Evolutionary conservation across 2,888 invertebrate genomes (phyloP), one percentile per base, ranked within the genome.

Genomic region (Meganola albula): DNA sequence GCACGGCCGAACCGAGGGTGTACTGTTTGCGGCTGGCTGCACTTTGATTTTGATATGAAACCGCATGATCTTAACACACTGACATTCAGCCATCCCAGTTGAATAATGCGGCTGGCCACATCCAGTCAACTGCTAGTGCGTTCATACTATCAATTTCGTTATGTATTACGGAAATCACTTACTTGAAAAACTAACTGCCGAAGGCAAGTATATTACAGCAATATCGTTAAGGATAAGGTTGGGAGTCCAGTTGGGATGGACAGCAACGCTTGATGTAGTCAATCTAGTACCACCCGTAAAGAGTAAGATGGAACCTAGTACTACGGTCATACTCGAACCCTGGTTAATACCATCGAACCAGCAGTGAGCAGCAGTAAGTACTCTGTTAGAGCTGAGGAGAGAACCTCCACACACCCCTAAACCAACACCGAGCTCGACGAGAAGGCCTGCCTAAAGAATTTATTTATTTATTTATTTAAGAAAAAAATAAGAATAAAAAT

Each of bases 351-450:
- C 78, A 27, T 77, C 79, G 18, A 27, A 42, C 73, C 76, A 72
- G 45, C 72, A 74, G 36, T 73, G 73, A 8, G 74, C 74, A 2
- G 74, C 74, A 2, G 74, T 71, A 2, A 58, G 30, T 1, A 71
- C 57, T 16, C 60, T 44, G 20, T 14, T 44, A 1, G 37, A 0
- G 3, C 44, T 58, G 18, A 80, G 29, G 3, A 80, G 48, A 4
- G 68, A 54, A 5, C 63, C 78, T 10, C 79, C 77, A 35, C 79
- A 80, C 0, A 74, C 58, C 13, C 54, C 56, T 23, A 34, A 31
- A 3, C 51, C 48, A 0, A 37, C 12, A 7, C 8, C n/a, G 20
- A 20, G n/a, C 8, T 20, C 8, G n/a, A n/a, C 20, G n/a, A 64
- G 36, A 12, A 63, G 50, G 24, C 64, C 65, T 38, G 52, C 62